Evolutionary conservation across 2,888 invertebrate genomes (phyloP), one percentile per base, ranked within the genome.

Genomic region (Stenodema calcarata): DNA sequence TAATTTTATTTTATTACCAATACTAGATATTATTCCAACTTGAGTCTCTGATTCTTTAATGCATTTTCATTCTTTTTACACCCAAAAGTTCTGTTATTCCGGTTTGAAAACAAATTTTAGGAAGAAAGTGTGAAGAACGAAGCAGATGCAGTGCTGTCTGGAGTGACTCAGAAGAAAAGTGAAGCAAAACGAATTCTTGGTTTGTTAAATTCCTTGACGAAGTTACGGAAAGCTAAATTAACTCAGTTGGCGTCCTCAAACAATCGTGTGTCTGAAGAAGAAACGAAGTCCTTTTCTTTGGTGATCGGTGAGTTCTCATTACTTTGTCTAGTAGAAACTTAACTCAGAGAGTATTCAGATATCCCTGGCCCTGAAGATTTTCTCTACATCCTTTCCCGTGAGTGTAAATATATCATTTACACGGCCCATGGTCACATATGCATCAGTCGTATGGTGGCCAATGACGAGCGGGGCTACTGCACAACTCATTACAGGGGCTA

Each of bases 101-200:
- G 16, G 4, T 47, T 16, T 28, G 82, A 70, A 47, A 47, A 2
- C 50, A 50, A 30, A 14, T 89, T 89, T 23, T 90, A 95, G 93
- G 94, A 94, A 89, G 94, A 94, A 90, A 93, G 93, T 89, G 92
- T 94, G 88, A 94, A 95, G 89, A 92, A 93, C 88, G 93, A 95
- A 90, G 95, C 95, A 0, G 96, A 96, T 90, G 91, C 93, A 87
- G 93, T 95, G 11, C 91, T 96, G 4, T 93, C 93, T 83, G 95
- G 95, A 89, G 95, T 96, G 0, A 92, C 94, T 7, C 93, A 93
- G 88, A 95, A 95, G 90, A 94, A 95, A 89, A 92, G 92, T 27
- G 95, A 96, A 90, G 94, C 95, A 0, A 93, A 93, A 88, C 94
- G 94, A 89, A 94, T 94, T 89, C 90, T 95, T 0, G 92, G 93